Base-by-base conservation (phyloP, 2,797 vertebrate species). In the Geotrypetes seraphini region DNA sequence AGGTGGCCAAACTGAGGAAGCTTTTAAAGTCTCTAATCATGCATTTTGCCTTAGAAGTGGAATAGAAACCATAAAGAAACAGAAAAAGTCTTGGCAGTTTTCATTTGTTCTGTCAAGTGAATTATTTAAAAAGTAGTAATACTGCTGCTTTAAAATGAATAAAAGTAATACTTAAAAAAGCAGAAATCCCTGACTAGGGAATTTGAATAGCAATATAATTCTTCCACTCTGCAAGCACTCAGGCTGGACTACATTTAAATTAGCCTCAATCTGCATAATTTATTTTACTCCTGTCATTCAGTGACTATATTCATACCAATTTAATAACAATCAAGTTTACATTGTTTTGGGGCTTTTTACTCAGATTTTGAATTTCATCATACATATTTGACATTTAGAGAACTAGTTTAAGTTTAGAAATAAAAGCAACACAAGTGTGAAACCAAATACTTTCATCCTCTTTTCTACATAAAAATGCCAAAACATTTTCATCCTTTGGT, bases 241-340 rank as follows among this genome's bases (percentile, higher is more conserved):
- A 59, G 32, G 65, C 39, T 20, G 12, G 28, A 12, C 30, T 64
- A 39, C 62, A 76, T 56, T 55, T 64, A 70, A 69, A 73, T 63
- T 49, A 61, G 32, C 36, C 67, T 6, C 46, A 52, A 66, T 75
- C 73, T 76, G 32, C 56, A 60, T 56, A 69, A 43, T 38, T 29
- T 66, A 47, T 51, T 58, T 69, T 55, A 34, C 24, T 43, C 12
- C 58, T 64, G 43, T 50, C 75, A 63, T 57, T 66, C 48, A 63
- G 35, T 48, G 24, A 47, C 37, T 71, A 13, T 42, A 42, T 69
- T 66, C 66, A 50, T 52, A 60, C 37, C 34, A 29, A 57, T 63
- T 64, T 51, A 60, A 68, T 51, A 71, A 60, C 22, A 60, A 63
- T 44, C 44, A 30, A 43, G 19, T 10, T 10, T 45, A 43, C 33